phyloP scores from a whole-genome alignment of 2,797 vertebrate genomes.

The Acrocephalus scirpaceus region DNA sequence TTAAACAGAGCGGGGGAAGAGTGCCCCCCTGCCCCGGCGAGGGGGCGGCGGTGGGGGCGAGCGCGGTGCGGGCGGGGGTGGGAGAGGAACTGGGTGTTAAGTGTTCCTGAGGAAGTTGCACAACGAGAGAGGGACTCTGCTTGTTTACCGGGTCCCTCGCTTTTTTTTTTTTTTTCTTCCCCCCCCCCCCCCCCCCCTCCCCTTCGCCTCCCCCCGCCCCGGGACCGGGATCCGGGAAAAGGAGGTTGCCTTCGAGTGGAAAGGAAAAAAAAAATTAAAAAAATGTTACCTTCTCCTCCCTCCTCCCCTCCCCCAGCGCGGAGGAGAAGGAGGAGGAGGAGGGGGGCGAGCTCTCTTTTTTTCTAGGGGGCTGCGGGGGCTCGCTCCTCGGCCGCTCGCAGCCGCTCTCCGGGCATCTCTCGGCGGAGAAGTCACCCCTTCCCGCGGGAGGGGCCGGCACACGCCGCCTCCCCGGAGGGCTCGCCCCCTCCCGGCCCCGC shows the following conservation, averaged over 20 bases:
- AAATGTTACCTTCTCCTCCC: not conserved
- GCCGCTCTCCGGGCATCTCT: not conserved
- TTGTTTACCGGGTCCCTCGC: conserved; percentile 24
- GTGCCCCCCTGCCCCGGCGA: not conserved
- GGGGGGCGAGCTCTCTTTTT: not conserved
- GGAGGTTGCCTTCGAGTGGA: not conserved
- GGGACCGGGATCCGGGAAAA: conserved; percentile 7
- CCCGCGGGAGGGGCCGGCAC: not conserved
- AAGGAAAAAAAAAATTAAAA: not conserved
- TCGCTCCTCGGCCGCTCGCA: not conserved
- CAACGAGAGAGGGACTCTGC: conserved; percentile 58
- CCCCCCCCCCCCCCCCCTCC: not conserved
- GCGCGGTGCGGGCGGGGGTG: conserved; percentile 25
- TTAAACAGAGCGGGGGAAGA: not conserved
- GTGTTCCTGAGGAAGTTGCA: conserved; percentile 76
- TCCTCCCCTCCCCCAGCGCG: conserved; percentile 14
- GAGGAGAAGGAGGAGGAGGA: not conserved
- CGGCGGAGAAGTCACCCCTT: not conserved
- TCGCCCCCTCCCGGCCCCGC: not conserved
- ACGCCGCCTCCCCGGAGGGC: not conserved
- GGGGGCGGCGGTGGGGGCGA: conserved; percentile 9
- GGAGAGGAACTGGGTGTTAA: conserved; percentile 55
- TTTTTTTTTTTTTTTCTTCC: not conserved
- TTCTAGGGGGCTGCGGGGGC: not conserved
- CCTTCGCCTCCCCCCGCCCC: not conserved